phyloP scores from a whole-genome alignment of 2,797 vertebrate genomes.

The Brachymystax lenok region DNA sequence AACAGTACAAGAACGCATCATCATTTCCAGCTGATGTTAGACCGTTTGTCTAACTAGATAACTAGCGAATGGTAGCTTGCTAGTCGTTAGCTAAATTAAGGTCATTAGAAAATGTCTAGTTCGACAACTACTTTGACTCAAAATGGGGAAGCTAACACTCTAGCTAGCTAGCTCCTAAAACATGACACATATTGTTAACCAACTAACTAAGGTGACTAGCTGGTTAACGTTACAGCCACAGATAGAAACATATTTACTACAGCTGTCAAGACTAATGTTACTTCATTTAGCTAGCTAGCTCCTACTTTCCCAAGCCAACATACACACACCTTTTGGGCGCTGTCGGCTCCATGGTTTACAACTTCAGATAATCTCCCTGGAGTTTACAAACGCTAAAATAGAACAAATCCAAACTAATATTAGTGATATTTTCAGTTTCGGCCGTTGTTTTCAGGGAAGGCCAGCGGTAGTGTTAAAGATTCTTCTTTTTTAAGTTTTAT shows the following conservation, averaged over 20 bases:
- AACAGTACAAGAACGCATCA: no score
- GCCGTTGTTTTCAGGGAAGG: constrained; percentile 59
- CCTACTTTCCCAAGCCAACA: constrained; percentile 10
- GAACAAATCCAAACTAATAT: background rate
- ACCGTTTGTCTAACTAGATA: no score
- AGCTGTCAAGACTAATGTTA: background rate
- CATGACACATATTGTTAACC: background rate
- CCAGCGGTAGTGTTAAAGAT: no score
- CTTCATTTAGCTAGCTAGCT: background rate
- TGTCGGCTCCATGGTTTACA: constrained; percentile 61
- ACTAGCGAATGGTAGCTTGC: no score
- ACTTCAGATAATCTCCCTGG: constrained; percentile 7
- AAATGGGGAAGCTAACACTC: no score
- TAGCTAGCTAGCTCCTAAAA: background rate
- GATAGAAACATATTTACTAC: background rate
- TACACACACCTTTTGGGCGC: constrained; percentile 71
- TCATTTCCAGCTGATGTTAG: no score
- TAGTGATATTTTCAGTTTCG: constrained; percentile 62
- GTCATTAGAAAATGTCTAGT: no score
- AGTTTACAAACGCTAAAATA: background rate
- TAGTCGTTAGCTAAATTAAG: background rate
- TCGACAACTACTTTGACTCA: no score
- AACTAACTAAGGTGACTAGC: background rate
- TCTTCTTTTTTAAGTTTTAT: no score
- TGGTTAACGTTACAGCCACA: background rate